Evolutionary conservation across 2,113 vertebrate genomes (phyloP).

Genomic region (Amazona vittata): DNA sequence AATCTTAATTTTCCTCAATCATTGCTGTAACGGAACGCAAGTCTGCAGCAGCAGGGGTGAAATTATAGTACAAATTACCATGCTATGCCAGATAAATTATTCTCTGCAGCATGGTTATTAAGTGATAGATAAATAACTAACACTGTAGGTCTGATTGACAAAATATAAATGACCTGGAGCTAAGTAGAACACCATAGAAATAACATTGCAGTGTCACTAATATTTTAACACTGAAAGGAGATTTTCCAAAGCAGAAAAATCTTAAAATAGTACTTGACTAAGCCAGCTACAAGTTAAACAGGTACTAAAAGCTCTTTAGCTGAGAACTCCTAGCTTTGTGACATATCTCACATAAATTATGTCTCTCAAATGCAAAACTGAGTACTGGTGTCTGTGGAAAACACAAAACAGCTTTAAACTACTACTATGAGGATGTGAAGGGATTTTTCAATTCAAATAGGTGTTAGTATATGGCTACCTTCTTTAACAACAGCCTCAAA

Average conservation of each 20-base stretch:
- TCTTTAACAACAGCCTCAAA: background rate
- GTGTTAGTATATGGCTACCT: background rate
- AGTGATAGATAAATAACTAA: slow-evolving; percentile 84
- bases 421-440: background rate
- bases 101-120: slow-evolving; percentile 80
- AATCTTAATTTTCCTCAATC: slow-evolving; percentile 82
- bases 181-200: slow-evolving; percentile 75
- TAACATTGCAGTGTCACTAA: slow-evolving; percentile 61
- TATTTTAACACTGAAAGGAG: slow-evolving; percentile 74
- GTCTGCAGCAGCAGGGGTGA: slow-evolving; percentile 77
- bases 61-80: slow-evolving; percentile 83
- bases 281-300: background rate
- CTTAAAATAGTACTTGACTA: slow-evolving; percentile 46
- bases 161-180: slow-evolving; percentile 80
- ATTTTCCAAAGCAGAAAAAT: slow-evolving; percentile 71
- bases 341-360: background rate
- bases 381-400: background rate
- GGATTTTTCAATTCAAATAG: background rate
- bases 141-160: slow-evolving; percentile 79
- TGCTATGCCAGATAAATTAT: slow-evolving; percentile 81
- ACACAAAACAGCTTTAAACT: background rate
- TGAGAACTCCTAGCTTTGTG: background rate
- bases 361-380: background rate
- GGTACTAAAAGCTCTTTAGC: background rate
- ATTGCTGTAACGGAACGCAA: slow-evolving; percentile 76